Base-by-base conservation (phyloP, 2,888 invertebrate genomes). In the Trissoscelio sp. region DNA sequence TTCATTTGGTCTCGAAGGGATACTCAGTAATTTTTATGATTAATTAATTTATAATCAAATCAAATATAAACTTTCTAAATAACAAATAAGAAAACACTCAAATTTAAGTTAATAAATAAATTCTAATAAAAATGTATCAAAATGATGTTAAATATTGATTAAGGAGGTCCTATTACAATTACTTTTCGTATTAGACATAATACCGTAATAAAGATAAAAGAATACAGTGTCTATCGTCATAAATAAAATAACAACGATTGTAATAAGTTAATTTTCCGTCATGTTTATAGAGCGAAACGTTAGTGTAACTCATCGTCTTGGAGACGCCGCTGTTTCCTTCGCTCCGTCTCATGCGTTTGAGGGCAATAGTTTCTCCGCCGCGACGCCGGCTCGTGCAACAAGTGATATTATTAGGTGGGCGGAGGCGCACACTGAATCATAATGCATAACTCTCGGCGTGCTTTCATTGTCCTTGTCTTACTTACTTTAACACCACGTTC, bases 331-430 rank as follows among this genome's bases (percentile, higher is more conserved):
- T 31, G 64, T 46, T 72, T 75, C 14, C 72, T 12, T 37, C 42
- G 37, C 39, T 60, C 18, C 51, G 62, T 70, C 58, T 18, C 74
- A 37, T 34, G 51, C 46, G 42, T 69, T 72, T 22, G 31, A 39
- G 75, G 64, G 72, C 72, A 73, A 84, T 81, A 80, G 83, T 83
- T 81, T 81, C 57, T 66, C 74, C 60, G 64, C 69, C 72, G 55
- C 75, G 81, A 74, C 48, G 64, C 62, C 67, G 70, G 57, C 72
- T 77, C 79, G 85, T 85, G 91, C 91, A 91, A 91, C 91, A 91
- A 91, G 91, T 91, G 91, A 90, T 88, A 88, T 90, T 91, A 91
- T 91, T 90, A 91, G 90, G 88, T 89, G 87, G 87, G 87, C 85
- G 87, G 87, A 86, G 83, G 86, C 62, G 83, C 74, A 82, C 83